These are phyloP conservation scores for Merops nubicus DNA, from an alignment of 2,113 vertebrate genomes.

Conservation along the genomic window DNA sequence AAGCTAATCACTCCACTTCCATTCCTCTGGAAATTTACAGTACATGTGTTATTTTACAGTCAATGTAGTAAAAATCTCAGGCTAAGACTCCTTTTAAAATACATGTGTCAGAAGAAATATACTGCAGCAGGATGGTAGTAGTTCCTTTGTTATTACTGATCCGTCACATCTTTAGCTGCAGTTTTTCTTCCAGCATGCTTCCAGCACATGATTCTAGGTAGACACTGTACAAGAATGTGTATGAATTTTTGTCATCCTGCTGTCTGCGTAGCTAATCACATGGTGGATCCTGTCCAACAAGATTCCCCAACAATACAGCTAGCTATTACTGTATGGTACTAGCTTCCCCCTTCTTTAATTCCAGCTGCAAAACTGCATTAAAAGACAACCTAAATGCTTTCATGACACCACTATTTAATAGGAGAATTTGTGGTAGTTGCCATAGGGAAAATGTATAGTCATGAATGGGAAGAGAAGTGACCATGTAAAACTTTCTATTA, in stretches of 20 bases:
- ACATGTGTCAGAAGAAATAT: neutral
- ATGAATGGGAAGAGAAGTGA: neutral
- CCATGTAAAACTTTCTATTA: neutral
- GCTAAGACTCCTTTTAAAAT: neutral
- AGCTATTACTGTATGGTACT: neutral
- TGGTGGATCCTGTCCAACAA: neutral
- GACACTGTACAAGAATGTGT: neutral
- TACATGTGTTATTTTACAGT: neutral
- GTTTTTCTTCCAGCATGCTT: neutral
- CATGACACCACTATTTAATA: neutral
- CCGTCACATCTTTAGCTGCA: neutral
- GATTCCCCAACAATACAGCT: neutral
- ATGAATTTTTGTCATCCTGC: neutral
- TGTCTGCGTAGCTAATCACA: neutral
- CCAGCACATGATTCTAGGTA: neutral
- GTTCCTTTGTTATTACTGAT: neutral
- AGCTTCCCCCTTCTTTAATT: neutral
- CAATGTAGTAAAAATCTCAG: neutral
- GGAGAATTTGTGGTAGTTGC: neutral
- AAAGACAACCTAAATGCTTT: neutral
- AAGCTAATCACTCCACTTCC: neutral
- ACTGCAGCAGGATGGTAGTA: neutral
- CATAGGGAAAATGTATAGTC: neutral
- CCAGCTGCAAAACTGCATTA: neutral
- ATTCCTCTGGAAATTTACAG: neutral